Evolutionary conservation across 2,888 invertebrate species (phyloP), one percentile per base, ranked within the genome.

Genomic region (Dasypolia templi): DNA sequence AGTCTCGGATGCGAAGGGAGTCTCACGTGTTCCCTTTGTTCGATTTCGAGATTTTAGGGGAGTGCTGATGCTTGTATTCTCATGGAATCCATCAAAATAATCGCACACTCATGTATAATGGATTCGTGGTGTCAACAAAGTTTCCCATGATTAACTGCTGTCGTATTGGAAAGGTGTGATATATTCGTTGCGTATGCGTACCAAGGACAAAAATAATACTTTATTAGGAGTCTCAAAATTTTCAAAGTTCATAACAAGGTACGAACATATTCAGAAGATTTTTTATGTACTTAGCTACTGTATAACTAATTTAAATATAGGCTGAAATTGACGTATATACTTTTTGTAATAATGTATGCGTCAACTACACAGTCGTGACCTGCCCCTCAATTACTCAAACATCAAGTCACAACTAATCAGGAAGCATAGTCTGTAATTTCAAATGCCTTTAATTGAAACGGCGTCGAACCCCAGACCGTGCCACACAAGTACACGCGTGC

Each of bases 1-100:
- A 95, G 95, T 93, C 93, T 92, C 92, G 92, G 91, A 90, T 90
- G 90, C 90, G 92, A 91, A 95, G 95, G 95, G 95, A 94, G 95
- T 90, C 94, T 95, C 93, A 94, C 95, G 94, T 94, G 94, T 94
- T 94, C 92, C 93, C 92, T 93, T 96, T 96, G 95, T 96, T 96
- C 95, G 95, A 92, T 94, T 94, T 94, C 90, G 94, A 94, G 95
- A 95, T 95, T 95, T 95, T 92, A 94, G 95, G 96, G 96, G 96
- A 94, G 94, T 94, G 87, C 93, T 93, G 94, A 94, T 94, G 94
- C 94, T 94, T 93, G 93, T 92, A 92, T 94, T 95, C 95, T 93
- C 93, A 92, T 91, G 92, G 93, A 94, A 96, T 96, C 93, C 93
- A 95, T 96, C 96, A 96, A 95, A 95, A 94, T 95, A 95, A 96